These are phyloP conservation scores for Centropus unirufus DNA, from an alignment of 2,113 vertebrate genomes.

Conservation along the genomic window DNA sequence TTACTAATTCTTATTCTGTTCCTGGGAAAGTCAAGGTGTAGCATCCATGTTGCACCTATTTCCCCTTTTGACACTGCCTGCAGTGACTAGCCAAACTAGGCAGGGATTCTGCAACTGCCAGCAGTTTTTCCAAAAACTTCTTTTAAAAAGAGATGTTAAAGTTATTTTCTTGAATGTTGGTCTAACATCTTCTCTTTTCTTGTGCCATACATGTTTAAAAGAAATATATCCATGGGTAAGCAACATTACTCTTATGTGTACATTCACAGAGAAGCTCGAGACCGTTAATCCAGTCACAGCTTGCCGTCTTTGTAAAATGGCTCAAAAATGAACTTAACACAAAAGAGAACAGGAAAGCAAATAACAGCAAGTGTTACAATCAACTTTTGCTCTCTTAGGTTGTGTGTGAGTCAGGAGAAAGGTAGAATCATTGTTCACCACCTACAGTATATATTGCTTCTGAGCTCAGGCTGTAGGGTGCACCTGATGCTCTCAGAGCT, in stretches of 20 bases:
- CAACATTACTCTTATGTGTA: not conserved
- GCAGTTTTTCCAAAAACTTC: not conserved
- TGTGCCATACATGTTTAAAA: not conserved
- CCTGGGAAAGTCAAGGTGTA: not conserved
- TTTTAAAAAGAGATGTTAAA: not conserved
- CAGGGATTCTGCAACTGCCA: slow-evolving; percentile 19
- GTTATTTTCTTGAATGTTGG: not conserved
- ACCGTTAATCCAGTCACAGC: not conserved
- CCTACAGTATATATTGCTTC: not conserved
- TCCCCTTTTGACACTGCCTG: slow-evolving; percentile 1
- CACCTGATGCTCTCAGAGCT: not conserved
- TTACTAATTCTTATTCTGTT: not conserved
- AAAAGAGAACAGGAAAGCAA: not conserved
- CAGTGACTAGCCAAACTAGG: not conserved
- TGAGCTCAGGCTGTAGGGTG: not conserved
- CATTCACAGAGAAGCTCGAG: not conserved
- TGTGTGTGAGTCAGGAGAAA: not conserved
- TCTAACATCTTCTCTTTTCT: not conserved
- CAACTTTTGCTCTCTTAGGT: not conserved
- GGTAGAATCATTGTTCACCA: not conserved
- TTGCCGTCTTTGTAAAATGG: not conserved
- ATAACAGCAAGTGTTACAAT: not conserved
- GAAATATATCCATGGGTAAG: not conserved
- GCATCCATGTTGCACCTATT: not conserved
- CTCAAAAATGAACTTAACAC: not conserved